Conservation (phyloP, 2,797 vertebrate genomes). For the Eulemur mongoz region DNA sequence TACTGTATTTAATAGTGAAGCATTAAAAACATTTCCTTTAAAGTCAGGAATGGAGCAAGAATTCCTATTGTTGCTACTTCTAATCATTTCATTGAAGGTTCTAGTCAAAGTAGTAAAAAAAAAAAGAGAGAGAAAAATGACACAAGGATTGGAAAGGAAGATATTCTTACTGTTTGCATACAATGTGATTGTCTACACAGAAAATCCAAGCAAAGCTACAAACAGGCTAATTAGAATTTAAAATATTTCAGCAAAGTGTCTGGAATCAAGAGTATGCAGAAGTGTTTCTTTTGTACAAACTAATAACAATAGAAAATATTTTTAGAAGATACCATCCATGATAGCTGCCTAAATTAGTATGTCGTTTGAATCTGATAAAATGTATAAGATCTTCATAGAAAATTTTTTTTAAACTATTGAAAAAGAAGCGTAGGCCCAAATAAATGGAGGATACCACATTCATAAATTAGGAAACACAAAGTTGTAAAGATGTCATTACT, state of each 20-base stretch:
- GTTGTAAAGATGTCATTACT: not conserved
- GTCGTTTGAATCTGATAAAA: not conserved
- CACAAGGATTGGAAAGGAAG: not conserved
- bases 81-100: not conserved
- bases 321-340: not conserved
- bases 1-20: not conserved
- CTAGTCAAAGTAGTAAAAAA: not conserved
- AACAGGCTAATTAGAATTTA: not conserved
- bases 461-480: not conserved
- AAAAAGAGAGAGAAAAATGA: not conserved
- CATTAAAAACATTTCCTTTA: not conserved
- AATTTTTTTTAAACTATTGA: not conserved
- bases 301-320: not conserved
- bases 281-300: not conserved
- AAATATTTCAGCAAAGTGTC: not conserved
- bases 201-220: not conserved
- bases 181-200: not conserved
- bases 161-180: not conserved
- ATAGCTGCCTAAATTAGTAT: not conserved
- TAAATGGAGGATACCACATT: not conserved
- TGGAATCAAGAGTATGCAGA: not conserved
- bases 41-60: not conserved
- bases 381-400: not conserved
- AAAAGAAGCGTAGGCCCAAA: not conserved
- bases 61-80: not conserved